Percentiles rank a stretch among this genome's conserved stretches.
phyloP scores from a whole-genome alignment of 2,888 invertebrate genomes.

The Macaria liturata region DNA sequence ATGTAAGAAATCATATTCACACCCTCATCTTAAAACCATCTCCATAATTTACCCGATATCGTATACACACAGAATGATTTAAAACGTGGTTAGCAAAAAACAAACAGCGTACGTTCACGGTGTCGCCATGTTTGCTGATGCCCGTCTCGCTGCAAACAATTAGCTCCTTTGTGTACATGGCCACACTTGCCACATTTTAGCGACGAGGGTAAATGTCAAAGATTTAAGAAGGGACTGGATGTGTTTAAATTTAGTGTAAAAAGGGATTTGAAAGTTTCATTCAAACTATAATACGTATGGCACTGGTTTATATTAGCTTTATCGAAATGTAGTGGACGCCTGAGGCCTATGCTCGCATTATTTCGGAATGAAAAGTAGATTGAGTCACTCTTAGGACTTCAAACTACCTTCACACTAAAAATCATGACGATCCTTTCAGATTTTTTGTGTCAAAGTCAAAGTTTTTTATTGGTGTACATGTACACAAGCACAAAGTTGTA shows the following conservation, averaged over 20 bases:
- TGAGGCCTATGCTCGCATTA: no score
- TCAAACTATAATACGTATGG: no score
- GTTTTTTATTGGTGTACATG: no score
- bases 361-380: no score
- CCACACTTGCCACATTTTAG: slow-evolving; percentile 54
- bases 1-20: neutral
- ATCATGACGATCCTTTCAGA: no score
- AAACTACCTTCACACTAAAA: no score
- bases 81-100: slow-evolving; percentile 49
- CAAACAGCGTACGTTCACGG: slow-evolving; percentile 45
- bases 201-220: slow-evolving; percentile 43
- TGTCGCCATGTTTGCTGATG: slow-evolving; percentile 58
- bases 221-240: slow-evolving; percentile 35
- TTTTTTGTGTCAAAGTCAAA: no score
- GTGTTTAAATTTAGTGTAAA: slow-evolving; percentile 1
- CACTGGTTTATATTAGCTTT: no score
- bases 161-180: slow-evolving; percentile 65
- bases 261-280: no score
- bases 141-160: slow-evolving; percentile 62
- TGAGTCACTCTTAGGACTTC: no score
- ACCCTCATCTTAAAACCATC: slow-evolving; percentile 1
- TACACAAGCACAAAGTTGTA: no score
- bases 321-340: no score
- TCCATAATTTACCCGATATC: slow-evolving; percentile 13
- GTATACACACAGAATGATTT: slow-evolving; percentile 30